Evolutionary conservation across 2,113 vertebrate genomes (phyloP), one percentile per base, ranked within the genome.

Genomic region (Brachyistius frenatus): DNA sequence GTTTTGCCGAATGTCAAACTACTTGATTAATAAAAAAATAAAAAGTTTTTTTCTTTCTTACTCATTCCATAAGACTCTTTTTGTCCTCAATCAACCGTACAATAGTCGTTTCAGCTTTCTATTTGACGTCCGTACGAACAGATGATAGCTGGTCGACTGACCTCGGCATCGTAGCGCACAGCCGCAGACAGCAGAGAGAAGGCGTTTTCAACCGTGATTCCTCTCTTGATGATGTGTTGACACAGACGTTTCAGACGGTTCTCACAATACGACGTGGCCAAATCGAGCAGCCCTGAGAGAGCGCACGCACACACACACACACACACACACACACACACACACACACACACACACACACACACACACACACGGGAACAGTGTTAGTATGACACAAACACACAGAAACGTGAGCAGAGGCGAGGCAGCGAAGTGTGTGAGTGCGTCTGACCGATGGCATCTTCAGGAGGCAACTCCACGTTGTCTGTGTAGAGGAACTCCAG

Each of bases 241-340:
- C 98, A 99, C 15, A 99, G 91, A 47, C 96, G 95, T 88, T 99
- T 99, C 88, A 99, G 93, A 65, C 95, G 95, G 78, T 97, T 97
- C 95, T 99, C 98, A 93, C 98, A 99, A 82, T 99, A 99, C 0
- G 98, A 98, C 11, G 98, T 99, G 15, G 98, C 98, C 92, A 99
- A 91, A 87, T 99, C 98, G 95, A 99, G 84, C 79, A 99, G 95
- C 32, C 98, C 98, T 99, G 90, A 64, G 2, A 9, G 0, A 14
- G 53, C 49, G 68, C 3, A 74, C 15, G 11, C 44, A 11, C 5
- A 9, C 5, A 44, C 41, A 44, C 23, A 23, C 23, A 23, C 23
- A 9, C 7, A 2, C 7, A 9, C 7, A 2, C 7, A 9, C 23
- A 23, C 23, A 23, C 23, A 23, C 23, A 23, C 23, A 23, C 23